phyloP scores from a whole-genome alignment of 2,888 invertebrate species.

The Hirtodrosophila trivittata region DNA sequence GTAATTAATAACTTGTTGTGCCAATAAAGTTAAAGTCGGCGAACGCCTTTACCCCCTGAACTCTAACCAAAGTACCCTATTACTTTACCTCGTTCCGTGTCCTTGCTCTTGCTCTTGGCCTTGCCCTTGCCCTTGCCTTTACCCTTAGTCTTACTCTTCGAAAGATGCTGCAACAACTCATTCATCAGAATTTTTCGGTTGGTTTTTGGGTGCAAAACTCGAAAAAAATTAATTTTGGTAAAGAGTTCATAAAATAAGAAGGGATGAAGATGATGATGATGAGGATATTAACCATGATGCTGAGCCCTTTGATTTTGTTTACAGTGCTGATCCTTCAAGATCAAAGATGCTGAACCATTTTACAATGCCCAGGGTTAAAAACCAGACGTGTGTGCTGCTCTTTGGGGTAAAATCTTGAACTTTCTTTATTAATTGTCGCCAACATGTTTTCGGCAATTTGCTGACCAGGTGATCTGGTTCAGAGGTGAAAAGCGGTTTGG shows the following conservation, averaged over 20 bases:
- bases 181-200: conserved; percentile 25
- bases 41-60: conserved; percentile 47
- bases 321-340: conserved; percentile 39
- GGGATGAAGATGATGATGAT: conserved; percentile 39
- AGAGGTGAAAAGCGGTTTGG: conserved; percentile 65
- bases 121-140: not conserved
- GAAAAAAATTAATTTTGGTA: conserved; percentile 54
- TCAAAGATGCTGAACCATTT: conserved; percentile 68
- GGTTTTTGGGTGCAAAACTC: conserved; percentile 52
- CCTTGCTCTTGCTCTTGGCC: conserved; percentile 11
- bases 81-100: conserved; percentile 5
- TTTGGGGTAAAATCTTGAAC: conserved; percentile 60
- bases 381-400: conserved; percentile 47
- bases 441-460: conserved; percentile 40
- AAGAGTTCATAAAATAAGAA: conserved; percentile 60
- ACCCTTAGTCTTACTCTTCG: no score
- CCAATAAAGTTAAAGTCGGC: conserved; percentile 51
- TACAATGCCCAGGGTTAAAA: conserved; percentile 29
- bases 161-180: conserved; percentile 63
- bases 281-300: conserved; percentile 26
- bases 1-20: conserved; percentile 76
- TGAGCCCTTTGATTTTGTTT: conserved; percentile 25
- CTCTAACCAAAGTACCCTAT: conserved; percentile 30
- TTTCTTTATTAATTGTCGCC: conserved; percentile 70
- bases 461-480: conserved; percentile 40